Percentiles rank a stretch among this genome's conserved stretches.
Evolutionary conservation across 2,797 vertebrate species (phyloP).

Genomic region (Mycteria americana): DNA sequence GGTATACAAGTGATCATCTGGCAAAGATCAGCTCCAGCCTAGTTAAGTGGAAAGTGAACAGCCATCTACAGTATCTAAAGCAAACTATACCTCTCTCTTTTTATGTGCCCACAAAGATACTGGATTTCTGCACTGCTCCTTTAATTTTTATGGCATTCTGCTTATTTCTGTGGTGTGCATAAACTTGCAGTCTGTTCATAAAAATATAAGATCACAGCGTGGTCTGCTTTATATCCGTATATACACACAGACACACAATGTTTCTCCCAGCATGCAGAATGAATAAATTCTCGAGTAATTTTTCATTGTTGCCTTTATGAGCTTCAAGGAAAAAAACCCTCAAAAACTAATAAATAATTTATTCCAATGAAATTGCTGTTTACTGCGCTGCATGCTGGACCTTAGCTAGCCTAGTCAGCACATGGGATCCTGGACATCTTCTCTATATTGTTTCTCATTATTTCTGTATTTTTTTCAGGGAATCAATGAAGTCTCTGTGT

Average conservation of each 20-base stretch:
- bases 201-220: background rate
- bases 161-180: background rate
- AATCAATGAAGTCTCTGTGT: background rate
- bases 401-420: background rate
- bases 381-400: background rate
- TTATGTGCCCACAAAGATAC: background rate
- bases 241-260: background rate
- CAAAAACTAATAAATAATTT: constrained; percentile 13
- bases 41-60: background rate
- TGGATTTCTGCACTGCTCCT: background rate
- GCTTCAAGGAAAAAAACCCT: background rate
- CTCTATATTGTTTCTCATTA: background rate
- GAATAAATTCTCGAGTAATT: constrained; percentile 14
- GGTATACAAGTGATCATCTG: background rate
- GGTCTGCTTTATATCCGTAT: constrained; percentile 31
- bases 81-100: background rate
- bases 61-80: background rate
- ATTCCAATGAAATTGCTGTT: background rate
- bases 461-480: background rate
- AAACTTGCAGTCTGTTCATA: background rate
- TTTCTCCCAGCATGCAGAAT: background rate
- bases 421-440: background rate
- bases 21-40: background rate
- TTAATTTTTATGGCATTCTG: constrained; percentile 4
- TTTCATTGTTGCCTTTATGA: constrained; percentile 28